Evolutionary conservation across 2,113 vertebrate genomes (phyloP).

Genomic region (Scopus umbretta): DNA sequence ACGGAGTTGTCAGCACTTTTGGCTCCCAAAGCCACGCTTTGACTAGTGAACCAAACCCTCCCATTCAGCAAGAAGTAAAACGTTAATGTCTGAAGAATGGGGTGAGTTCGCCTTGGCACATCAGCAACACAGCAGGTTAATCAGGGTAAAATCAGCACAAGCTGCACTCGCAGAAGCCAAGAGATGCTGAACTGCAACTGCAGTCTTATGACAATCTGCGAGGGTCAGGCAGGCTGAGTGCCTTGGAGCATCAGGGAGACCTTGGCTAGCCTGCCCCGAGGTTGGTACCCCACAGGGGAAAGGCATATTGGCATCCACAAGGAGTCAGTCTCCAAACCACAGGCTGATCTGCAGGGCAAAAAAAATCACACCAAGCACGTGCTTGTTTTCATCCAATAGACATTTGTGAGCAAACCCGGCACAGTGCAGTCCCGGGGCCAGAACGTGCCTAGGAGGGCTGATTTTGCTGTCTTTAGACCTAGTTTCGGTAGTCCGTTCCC

Average conservation of each 20-base stretch:
- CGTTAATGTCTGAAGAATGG: neutral
- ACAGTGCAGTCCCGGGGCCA: neutral
- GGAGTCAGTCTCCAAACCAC: neutral
- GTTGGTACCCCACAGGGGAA: neutral
- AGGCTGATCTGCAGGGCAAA: neutral
- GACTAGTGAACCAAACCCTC: constrained; percentile 22
- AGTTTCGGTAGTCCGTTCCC: neutral
- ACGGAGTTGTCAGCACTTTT: constrained; percentile 12
- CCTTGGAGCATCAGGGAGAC: neutral
- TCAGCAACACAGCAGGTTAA: neutral
- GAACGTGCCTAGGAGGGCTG: neutral
- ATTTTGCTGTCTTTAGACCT: neutral
- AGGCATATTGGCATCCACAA: neutral
- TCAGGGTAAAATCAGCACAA: neutral
- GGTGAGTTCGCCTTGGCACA: neutral
- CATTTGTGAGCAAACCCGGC: neutral
- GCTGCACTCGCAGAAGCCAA: neutral
- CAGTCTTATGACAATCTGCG: neutral
- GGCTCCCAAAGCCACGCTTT: neutral
- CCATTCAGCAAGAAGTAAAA: neutral
- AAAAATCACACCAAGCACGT: neutral
- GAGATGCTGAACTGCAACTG: neutral
- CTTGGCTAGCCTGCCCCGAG: neutral
- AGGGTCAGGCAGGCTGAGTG: neutral
- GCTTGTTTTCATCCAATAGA: neutral